Conservation (phyloP, 2,888 invertebrate species). For the Thera britannica region DNA sequence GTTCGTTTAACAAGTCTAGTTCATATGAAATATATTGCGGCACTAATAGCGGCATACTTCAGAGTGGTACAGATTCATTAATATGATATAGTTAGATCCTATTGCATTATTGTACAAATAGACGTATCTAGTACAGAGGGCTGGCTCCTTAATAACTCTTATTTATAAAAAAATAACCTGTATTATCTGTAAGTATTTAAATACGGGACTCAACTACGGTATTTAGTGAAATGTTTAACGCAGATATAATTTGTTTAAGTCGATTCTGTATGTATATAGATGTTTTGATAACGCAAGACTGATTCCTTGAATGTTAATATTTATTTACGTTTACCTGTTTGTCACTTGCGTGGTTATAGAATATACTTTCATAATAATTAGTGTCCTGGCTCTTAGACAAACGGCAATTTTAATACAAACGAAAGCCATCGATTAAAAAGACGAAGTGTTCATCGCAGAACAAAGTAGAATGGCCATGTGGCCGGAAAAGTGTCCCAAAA, state of each 20-base stretch:
- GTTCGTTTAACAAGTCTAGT: neutral
- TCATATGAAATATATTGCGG: neutral
- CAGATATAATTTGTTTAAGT: constrained; percentile 61
- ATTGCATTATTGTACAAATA: constrained; percentile 61
- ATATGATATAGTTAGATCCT: constrained; percentile 4
- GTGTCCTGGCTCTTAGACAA: constrained; percentile 1
- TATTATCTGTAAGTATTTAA: constrained; percentile 76
- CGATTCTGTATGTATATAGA: constrained; percentile 74
- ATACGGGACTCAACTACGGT: constrained; percentile 82
- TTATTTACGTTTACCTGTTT: constrained; percentile 29
- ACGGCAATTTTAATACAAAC: neutral
- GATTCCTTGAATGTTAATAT: constrained; percentile 64
- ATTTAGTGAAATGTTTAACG: constrained; percentile 75
- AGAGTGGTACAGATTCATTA: neutral
- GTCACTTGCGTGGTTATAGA: constrained; percentile 23
- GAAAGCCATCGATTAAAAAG: neutral
- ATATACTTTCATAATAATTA: constrained; percentile 3
- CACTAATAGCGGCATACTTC: neutral
- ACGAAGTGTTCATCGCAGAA: no score
- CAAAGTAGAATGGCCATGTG: no score
- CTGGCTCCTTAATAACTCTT: constrained; percentile 72
- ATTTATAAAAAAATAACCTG: constrained; percentile 63
- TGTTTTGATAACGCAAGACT: constrained; percentile 74
- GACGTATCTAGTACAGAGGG: constrained; percentile 69
- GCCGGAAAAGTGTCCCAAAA: no score